Percentiles rank a stretch among this genome's conserved stretches.
These are phyloP conservation scores for Arbacia lixula DNA, from an alignment of 53 echinoderm and acorn worm species.

Conservation along the genomic window DNA sequence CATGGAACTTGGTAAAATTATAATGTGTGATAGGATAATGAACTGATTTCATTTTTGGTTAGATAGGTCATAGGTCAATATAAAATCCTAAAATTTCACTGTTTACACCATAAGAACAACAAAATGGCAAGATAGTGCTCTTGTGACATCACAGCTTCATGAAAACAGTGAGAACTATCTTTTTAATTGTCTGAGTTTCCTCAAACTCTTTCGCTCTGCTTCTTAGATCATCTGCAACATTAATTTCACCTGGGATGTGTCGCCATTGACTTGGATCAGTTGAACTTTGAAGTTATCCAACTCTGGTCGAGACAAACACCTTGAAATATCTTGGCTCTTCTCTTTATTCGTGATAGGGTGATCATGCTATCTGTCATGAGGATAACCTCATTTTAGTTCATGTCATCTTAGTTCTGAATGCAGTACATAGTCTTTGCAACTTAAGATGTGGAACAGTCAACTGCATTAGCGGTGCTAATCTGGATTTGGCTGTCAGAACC, in stretches of 20 bases:
- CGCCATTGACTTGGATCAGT: constrained; percentile 58
- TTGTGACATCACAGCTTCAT: too few relatives aligned
- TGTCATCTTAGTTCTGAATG: constrained; percentile 29
- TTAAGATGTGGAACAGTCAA: constrained; percentile 56
- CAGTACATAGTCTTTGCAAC: constrained; percentile 56
- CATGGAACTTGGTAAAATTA: too few relatives aligned
- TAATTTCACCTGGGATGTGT: constrained; percentile 66
- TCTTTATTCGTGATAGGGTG: constrained; percentile 50
- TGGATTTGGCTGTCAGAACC: constrained; percentile 60
- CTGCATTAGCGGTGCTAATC: constrained; percentile 60
- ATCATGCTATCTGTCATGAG: constrained; percentile 72
- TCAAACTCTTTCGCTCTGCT: too few relatives aligned
- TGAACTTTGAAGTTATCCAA: constrained; percentile 50
- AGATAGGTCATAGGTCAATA: too few relatives aligned
- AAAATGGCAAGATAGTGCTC: too few relatives aligned
- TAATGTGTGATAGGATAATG: too few relatives aligned
- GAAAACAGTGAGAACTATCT: too few relatives aligned
- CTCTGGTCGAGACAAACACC: constrained; percentile 51
- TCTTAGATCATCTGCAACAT: constrained; percentile 58
- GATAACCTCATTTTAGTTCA: constrained; percentile 30
- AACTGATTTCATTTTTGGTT: too few relatives aligned
- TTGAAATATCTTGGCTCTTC: constrained; percentile 51
- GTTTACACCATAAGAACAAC: too few relatives aligned
- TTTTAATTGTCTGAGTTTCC: too few relatives aligned
- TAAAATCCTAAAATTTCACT: too few relatives aligned